Conservation (phyloP, 2,888 invertebrate genomes). For the Pachliopta kotzebuea region DNA sequence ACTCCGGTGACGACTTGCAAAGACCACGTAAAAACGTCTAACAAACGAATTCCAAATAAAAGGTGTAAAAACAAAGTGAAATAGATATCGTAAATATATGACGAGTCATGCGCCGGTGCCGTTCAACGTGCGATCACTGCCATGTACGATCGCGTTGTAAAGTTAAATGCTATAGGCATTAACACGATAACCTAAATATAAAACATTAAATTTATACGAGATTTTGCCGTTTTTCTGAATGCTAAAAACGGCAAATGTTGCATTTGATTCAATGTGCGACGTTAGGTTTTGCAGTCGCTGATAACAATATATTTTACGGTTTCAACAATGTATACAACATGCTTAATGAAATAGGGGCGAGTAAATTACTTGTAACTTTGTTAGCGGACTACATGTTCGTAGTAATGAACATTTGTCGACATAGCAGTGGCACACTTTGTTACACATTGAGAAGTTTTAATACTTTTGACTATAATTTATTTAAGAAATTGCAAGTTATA, state of each 20-base stretch:
- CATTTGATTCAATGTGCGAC: slow-evolving; percentile 33
- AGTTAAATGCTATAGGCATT: slow-evolving; percentile 61
- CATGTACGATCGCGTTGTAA: slow-evolving; percentile 47
- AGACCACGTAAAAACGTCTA: slow-evolving; percentile 57
- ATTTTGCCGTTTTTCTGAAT: slow-evolving; percentile 48
- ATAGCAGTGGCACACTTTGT: not conserved
- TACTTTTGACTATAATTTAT: too few species aligned
- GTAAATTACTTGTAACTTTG: slow-evolving; percentile 24
- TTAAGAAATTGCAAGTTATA: not conserved
- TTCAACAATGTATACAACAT: slow-evolving; percentile 11
- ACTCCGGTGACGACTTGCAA: slow-evolving; percentile 45
- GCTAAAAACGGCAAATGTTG: slow-evolving; percentile 44
- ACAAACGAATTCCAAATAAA: slow-evolving; percentile 57
- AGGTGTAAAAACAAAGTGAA: slow-evolving; percentile 58
- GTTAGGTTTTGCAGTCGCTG: slow-evolving; percentile 19
- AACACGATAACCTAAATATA: slow-evolving; percentile 68
- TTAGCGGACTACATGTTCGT: slow-evolving; percentile 14
- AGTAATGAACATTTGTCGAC: slow-evolving; percentile 4
- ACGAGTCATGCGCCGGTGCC: slow-evolving; percentile 29
- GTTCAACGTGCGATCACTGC: slow-evolving; percentile 36
- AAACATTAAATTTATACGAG: slow-evolving; percentile 51
- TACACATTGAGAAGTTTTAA: not conserved
- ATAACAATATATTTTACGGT: slow-evolving; percentile 16
- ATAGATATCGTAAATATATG: slow-evolving; percentile 39
- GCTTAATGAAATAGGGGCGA: slow-evolving; percentile 24